Base-by-base conservation (phyloP, 1,140 invertebrate genomes). In the Drosophila serrata region DNA sequence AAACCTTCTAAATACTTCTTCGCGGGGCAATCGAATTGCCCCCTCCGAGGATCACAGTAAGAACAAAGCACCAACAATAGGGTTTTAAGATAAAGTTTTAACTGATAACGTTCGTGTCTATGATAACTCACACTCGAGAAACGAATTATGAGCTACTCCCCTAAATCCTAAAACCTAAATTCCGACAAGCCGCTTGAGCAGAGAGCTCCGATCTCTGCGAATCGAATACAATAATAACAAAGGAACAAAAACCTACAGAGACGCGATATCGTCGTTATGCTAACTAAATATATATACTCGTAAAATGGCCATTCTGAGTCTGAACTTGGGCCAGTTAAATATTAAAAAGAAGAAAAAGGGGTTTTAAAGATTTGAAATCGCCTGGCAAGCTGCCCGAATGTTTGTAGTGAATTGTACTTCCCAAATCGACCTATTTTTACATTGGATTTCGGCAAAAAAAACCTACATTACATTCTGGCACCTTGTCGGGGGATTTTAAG, bases 61-160 rank as follows among this genome's bases (percentile, higher is more conserved):
- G 91, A 92, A 82, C 84, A 92, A 92, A 92, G 91, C 91, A 92
- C 91, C 91, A 92, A 91, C 88, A 91, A 90, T 91, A 91, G 84
- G 79, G 61, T 65, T 75, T 69, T 90, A 90, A 90, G 86, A 76
- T 70, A 73, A 58, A 53, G 46, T 76, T 87, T 88, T 77, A 77
- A 79, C 70, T 58, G 69, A 64, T 85, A 77, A 69, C 56, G 24
- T 70, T 58, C 56, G 73, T 81, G 73, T 82, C 59, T 77, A 67
- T 68, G 27, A 56, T 55, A 77, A 57, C 37, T 58, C 19, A 15
- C 19, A 43, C 22, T 63, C 37, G 48, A 69, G 48, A 62, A 73
- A 74, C 84, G 72, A 82, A 87, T 82, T 87, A 86, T 81, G 27
- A 57, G 46, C 51, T 64, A 40, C 31, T 74, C 37, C 37, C n/a